Percentiles rank a stretch among this genome's conserved stretches.
Evolutionary conservation across 1,140 invertebrate species (phyloP).

Genomic region (Aricia agestis): DNA sequence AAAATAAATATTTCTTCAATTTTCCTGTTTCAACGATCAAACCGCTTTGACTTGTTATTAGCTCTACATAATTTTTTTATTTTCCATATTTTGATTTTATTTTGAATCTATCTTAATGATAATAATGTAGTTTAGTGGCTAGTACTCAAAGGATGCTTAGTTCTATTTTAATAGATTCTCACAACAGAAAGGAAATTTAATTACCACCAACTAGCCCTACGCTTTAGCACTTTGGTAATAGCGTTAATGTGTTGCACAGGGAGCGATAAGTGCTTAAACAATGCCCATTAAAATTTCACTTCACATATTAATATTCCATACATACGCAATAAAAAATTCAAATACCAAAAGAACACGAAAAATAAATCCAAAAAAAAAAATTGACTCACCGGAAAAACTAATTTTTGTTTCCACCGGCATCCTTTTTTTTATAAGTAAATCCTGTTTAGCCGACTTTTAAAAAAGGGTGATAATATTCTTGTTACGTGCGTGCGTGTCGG

Average conservation of each 20-base stretch:
- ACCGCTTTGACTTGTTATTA: too few relatives aligned
- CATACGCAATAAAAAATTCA: not conserved
- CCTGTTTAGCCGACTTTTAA: slow-evolving; percentile 11
- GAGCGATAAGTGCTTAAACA: not conserved
- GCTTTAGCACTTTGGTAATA: slow-evolving; percentile 4
- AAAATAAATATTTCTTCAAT: too few relatives aligned
- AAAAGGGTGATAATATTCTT: slow-evolving; percentile 10
- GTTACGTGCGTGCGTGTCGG: slow-evolving; percentile 6
- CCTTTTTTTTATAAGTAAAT: slow-evolving; percentile 21
- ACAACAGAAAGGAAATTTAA: slow-evolving; percentile 8
- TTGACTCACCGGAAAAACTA: slow-evolving; percentile 66
- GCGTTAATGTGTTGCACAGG: not conserved
- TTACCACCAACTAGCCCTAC: slow-evolving; percentile 1
- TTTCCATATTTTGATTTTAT: too few relatives aligned
- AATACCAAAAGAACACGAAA: not conserved
- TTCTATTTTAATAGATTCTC: not conserved
- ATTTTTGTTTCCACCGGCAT: slow-evolving; percentile 72
- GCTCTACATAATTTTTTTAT: too few relatives aligned
- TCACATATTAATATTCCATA: not conserved
- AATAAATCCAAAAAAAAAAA: not conserved
- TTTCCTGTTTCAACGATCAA: too few relatives aligned
- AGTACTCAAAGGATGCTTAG: too few relatives aligned
- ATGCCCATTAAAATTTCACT: not conserved
- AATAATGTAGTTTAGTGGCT: too few relatives aligned
- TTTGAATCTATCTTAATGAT: too few relatives aligned